Evolutionary conservation across 2,113 vertebrate species (phyloP).

Genomic region (Micromys minutus): DNA sequence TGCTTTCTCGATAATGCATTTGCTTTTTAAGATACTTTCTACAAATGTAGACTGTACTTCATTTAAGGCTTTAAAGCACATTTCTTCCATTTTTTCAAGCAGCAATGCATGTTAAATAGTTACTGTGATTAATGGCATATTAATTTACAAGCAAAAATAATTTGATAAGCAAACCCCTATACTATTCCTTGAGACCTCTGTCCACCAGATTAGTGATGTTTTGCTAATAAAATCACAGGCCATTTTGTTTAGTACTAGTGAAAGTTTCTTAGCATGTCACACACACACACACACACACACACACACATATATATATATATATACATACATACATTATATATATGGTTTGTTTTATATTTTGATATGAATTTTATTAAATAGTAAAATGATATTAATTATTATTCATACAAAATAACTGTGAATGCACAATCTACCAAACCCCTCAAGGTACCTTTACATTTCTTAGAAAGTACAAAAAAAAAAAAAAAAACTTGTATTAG

Average conservation of each 20-base stretch:
- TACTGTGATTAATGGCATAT: constrained; percentile 1
- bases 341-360: neutral
- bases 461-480: neutral
- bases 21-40: neutral
- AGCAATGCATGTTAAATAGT: constrained; percentile 52
- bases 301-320: too few species aligned
- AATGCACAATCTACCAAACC: neutral
- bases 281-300: too few species aligned
- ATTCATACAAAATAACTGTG: neutral
- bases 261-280: constrained; percentile 47
- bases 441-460: neutral
- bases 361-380: neutral
- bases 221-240: constrained; percentile 58
- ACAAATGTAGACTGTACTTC: neutral
- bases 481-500: too few species aligned
- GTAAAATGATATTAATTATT: neutral
- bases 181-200: neutral
- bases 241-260: constrained; percentile 42
- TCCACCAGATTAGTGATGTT: constrained; percentile 14
- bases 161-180: constrained; percentile 42
- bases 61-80: neutral
- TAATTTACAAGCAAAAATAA: constrained; percentile 55
- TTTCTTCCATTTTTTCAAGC: neutral
- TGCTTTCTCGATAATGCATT: neutral
- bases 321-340: too few species aligned